Evolutionary conservation across 2,797 vertebrate species (phyloP).

Genomic region (Eremophila alpestris): DNA sequence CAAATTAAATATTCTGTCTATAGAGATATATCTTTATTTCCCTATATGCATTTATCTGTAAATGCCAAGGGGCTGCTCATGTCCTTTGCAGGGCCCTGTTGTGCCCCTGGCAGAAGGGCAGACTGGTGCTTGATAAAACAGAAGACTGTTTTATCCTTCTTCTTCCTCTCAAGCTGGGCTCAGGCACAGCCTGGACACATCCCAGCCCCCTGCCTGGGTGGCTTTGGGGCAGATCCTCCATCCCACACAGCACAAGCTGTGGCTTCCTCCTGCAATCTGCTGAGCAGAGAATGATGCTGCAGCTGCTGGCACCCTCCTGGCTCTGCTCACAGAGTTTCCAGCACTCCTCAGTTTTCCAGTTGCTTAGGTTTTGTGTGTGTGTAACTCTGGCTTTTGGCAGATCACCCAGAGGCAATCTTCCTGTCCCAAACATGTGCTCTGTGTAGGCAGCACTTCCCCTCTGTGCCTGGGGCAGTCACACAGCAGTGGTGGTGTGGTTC

Average conservation of each 20-base stretch:
- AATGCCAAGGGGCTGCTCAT: neutral
- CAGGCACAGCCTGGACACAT: neutral
- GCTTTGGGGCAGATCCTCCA: neutral
- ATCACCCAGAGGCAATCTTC: neutral
- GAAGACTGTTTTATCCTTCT: neutral
- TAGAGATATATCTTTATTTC: neutral
- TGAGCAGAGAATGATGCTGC: neutral
- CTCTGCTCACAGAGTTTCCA: neutral
- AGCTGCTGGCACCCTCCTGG: neutral
- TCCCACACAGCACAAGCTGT: neutral
- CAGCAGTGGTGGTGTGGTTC: rapidly evolving
- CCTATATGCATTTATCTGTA: neutral
- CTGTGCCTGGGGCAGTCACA: neutral
- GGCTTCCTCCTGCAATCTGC: neutral
- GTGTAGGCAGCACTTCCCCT: neutral
- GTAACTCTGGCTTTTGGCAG: neutral
- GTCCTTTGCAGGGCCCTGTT: neutral
- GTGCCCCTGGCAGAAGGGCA: neutral
- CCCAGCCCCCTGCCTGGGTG: neutral
- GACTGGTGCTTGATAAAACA: neutral
- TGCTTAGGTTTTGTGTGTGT: neutral
- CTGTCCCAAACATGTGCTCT: neutral
- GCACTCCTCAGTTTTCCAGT: conserved; percentile 1
- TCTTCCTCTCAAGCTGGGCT: neutral
- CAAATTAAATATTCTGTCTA: neutral